These are phyloP conservation scores for Montipora capitata DNA, from an alignment of 92 coral and sea anemone genomes.

Conservation along the genomic window DNA sequence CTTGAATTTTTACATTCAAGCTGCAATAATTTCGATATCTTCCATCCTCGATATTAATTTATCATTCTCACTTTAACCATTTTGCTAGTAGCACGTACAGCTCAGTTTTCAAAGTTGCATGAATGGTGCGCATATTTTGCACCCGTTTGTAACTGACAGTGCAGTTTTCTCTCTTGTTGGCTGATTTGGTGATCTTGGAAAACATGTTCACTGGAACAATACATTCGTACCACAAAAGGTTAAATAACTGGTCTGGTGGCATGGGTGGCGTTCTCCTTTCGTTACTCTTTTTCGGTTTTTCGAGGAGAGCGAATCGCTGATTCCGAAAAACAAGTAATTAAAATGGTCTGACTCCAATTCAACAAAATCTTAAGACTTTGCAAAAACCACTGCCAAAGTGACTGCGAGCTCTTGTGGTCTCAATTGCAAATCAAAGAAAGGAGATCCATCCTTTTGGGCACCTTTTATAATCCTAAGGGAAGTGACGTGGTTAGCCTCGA, in stretches of 20 bases:
- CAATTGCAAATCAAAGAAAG: too few relatives aligned
- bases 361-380: neutral
- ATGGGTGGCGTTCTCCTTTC: neutral
- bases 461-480: too few relatives aligned
- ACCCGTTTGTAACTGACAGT: neutral
- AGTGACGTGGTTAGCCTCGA: too few relatives aligned
- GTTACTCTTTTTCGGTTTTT: neutral
- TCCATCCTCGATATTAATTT: constrained; percentile 15
- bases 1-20: too few relatives aligned
- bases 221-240: too few relatives aligned
- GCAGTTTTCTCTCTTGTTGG: constrained; percentile 1
- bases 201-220: too few relatives aligned
- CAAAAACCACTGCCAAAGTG: constrained; percentile 2
- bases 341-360: constrained; percentile 18
- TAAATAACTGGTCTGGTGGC: neutral
- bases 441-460: too few relatives aligned
- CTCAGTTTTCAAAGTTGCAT: neutral
- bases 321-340: neutral
- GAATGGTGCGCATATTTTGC: neutral
- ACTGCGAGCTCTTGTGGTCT: too few relatives aligned
- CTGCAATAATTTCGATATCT: constrained; percentile 9
- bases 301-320: neutral
- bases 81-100: neutral
- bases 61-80: constrained; percentile 6
- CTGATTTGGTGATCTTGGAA: too few relatives aligned